Conservation (phyloP, 2,113 vertebrate genomes). For the Ammodytes marinus region DNA sequence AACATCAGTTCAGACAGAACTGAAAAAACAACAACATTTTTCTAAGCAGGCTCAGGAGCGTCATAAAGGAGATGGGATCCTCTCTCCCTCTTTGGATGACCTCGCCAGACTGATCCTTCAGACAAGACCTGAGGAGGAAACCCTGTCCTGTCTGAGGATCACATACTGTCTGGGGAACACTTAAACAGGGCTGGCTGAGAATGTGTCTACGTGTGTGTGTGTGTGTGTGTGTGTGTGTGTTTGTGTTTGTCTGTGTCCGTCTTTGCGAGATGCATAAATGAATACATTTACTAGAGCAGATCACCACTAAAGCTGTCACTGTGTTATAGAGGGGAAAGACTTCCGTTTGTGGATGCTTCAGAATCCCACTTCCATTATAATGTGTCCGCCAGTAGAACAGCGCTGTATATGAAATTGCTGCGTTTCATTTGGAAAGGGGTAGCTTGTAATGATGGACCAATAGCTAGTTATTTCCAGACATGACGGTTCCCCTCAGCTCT, state of each 20-base stretch:
- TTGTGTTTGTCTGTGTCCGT: slow-evolving; percentile 23
- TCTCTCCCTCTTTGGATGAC: slow-evolving; percentile 70
- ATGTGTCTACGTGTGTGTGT: slow-evolving; percentile 34
- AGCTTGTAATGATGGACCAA: not conserved
- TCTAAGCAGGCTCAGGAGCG: slow-evolving; percentile 67
- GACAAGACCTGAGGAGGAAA: slow-evolving; percentile 76
- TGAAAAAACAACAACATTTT: slow-evolving; percentile 57
- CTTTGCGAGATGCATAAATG: slow-evolving; percentile 65
- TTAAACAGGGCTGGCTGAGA: slow-evolving; percentile 77
- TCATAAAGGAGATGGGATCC: slow-evolving; percentile 70
- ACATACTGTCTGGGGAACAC: slow-evolving; percentile 76
- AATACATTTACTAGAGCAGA: slow-evolving; percentile 77
- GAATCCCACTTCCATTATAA: slow-evolving; percentile 76
- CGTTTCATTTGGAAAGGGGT: not conserved
- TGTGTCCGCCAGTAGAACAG: slow-evolving; percentile 82
- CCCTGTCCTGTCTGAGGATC: slow-evolving; percentile 80
- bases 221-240: slow-evolving; percentile 17
- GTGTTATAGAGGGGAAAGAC: slow-evolving; percentile 62
- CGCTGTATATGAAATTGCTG: not conserved
- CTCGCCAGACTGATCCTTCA: slow-evolving; percentile 81
- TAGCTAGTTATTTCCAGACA: not conserved
- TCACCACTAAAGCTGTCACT: slow-evolving; percentile 46
- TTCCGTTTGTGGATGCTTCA: slow-evolving; percentile 48
- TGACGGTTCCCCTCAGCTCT: not conserved
- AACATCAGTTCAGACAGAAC: slow-evolving; percentile 60